Evolutionary conservation across 37 sponge, comb jelly and placozoan species (phyloP).

Genomic region (Oopsacas minuta): DNA sequence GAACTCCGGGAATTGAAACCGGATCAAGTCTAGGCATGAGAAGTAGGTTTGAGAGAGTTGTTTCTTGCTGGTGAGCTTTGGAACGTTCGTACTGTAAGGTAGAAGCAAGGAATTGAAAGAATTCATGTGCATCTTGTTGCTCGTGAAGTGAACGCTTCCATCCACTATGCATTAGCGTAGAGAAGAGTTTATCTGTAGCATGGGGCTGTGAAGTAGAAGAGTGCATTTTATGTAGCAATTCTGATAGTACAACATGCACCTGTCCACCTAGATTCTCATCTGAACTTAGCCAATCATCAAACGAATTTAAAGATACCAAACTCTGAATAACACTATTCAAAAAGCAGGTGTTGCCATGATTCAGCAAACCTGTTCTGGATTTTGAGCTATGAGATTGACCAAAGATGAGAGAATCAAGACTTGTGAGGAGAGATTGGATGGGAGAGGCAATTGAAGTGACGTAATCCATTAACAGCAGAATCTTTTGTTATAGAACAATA

Average conservation of each 20-base stretch:
- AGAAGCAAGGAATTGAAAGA: conserved; percentile 3
- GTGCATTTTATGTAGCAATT: background rate
- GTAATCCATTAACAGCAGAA: conserved; percentile 11
- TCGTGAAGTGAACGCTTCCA: conserved; percentile 8
- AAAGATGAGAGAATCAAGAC: background rate
- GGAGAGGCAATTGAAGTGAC: background rate
- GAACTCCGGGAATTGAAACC: background rate
- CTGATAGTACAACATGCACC: background rate
- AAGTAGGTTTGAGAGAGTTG: background rate
- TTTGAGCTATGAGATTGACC: background rate
- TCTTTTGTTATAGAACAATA: no score
- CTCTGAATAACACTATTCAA: conserved; percentile 8
- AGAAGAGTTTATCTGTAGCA: background rate
- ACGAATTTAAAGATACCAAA: background rate
- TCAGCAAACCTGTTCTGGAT: background rate
- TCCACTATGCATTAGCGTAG: background rate
- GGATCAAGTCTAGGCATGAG: background rate
- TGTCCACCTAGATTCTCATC: background rate
- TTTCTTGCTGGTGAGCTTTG: conserved; percentile 16
- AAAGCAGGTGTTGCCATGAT: conserved; percentile 1
- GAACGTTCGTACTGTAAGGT: background rate
- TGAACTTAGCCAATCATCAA: background rate
- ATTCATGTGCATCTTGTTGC: background rate
- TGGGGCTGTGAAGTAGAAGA: background rate
- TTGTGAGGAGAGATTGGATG: background rate